These are phyloP conservation scores for Chrysemys picta DNA, from an alignment of 2,113 vertebrate genomes.

Conservation along the genomic window DNA sequence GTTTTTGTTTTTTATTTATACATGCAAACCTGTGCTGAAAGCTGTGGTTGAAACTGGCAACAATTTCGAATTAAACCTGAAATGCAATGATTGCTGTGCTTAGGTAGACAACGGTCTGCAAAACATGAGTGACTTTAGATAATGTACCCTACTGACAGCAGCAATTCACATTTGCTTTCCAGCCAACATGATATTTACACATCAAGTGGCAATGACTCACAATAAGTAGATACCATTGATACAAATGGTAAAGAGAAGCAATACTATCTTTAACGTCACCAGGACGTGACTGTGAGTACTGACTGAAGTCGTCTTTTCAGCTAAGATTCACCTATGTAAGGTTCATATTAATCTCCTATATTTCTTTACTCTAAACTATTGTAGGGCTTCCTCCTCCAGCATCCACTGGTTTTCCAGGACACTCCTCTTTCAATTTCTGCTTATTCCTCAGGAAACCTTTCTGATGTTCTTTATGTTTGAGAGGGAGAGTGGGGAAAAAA, in stretches of 20 bases:
- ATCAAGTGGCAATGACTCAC: background rate
- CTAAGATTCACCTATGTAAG: background rate
- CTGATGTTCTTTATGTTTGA: slow-evolving; percentile 13
- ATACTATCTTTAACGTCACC: background rate
- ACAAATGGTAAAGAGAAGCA: background rate
- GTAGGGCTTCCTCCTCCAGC: background rate
- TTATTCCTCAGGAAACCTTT: background rate
- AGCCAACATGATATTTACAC: background rate
- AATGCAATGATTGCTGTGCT: fast-evolving
- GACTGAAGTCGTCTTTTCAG: background rate
- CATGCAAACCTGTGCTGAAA: background rate
- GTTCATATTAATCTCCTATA: background rate
- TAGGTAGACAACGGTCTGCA: background rate
- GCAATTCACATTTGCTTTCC: background rate
- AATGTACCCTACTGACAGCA: background rate
- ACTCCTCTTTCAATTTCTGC: background rate
- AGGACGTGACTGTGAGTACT: background rate
- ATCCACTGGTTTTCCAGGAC: background rate
- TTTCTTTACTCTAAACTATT: background rate
- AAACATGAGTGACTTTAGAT: background rate
- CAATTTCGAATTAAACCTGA: background rate
- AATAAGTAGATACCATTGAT: background rate
- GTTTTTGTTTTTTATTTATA: background rate
- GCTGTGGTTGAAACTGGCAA: background rate
- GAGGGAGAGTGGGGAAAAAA: background rate